phyloP scores from a whole-genome alignment of 2,797 vertebrate species.

The Eremophila alpestris region DNA sequence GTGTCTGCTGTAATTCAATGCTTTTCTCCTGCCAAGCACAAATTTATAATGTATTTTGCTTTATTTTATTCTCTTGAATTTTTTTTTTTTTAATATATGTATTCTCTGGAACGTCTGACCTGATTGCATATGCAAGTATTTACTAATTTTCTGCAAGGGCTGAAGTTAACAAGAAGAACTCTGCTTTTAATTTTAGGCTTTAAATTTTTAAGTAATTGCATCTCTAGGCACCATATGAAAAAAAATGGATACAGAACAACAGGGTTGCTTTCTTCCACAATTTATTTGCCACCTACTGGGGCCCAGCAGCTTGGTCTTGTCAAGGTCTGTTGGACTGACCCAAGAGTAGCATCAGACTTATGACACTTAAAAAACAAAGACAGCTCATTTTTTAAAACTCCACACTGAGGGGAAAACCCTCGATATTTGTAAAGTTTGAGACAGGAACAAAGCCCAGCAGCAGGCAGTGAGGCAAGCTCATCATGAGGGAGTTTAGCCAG shows the following conservation, averaged over 20 bases:
- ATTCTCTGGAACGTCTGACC: neutral
- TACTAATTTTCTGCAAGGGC: neutral
- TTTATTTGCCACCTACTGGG: neutral
- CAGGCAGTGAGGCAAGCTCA: neutral
- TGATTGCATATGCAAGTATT: neutral
- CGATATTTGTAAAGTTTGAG: neutral
- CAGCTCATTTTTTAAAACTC: neutral
- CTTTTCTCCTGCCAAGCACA: neutral
- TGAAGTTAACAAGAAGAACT: neutral
- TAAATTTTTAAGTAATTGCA: neutral
- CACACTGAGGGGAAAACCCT: neutral
- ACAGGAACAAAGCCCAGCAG: neutral
- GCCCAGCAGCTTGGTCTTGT: neutral
- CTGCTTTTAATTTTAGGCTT: slow-evolving; percentile 17
- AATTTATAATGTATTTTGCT: neutral
- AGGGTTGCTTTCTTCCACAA: neutral
- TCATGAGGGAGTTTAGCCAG: neutral
- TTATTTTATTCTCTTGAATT: neutral
- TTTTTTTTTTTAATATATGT: neutral
- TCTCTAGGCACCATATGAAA: neutral
- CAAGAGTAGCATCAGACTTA: neutral
- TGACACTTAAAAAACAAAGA: neutral
- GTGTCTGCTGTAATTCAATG: neutral
- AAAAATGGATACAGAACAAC: neutral
- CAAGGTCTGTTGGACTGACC: neutral